Evolutionary conservation across 2,888 invertebrate species (phyloP).

Genomic region (Zelleria hepariella): DNA sequence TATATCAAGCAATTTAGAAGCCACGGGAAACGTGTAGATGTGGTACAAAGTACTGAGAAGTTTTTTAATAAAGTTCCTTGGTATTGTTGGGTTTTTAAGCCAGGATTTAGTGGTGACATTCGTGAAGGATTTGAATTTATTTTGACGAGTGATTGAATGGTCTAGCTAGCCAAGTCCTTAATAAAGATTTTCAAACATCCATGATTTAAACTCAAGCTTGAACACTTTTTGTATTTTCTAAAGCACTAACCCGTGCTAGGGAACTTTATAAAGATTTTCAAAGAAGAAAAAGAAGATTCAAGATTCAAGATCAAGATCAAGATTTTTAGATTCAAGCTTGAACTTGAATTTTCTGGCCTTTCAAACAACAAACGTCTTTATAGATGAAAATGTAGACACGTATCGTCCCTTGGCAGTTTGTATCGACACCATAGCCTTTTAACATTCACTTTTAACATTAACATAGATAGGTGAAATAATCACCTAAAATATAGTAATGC

Average conservation of each 20-base stretch:
- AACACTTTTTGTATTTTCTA: neutral
- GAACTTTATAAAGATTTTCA: no score
- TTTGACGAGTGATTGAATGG: slow-evolving; percentile 2
- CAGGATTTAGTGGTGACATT: slow-evolving; percentile 22
- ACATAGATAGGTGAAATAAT: no score
- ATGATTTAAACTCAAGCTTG: neutral
- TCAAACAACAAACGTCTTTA: no score
- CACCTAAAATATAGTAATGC: no score
- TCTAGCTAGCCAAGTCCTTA: neutral
- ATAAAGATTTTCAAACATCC: neutral
- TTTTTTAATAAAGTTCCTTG: slow-evolving; percentile 12
- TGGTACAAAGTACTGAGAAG: neutral
- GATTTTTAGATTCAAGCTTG: no score
- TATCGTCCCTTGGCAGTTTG: no score
- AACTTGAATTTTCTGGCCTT: no score
- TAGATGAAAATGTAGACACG: no score
- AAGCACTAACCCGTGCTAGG: neutral
- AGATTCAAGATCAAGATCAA: no score
- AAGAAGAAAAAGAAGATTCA: no score
- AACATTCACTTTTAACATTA: no score
- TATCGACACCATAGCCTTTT: no score
- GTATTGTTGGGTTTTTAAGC: slow-evolving; percentile 7
- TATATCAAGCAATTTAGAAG: neutral
- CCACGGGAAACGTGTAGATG: neutral
- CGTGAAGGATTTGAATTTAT: slow-evolving; percentile 25